A percentile compares a stretch with the other conserved stretches of the same genome.
Evolutionary conservation across 1,140 invertebrate species (phyloP).

Genomic region (Bactericera cockerelli): DNA sequence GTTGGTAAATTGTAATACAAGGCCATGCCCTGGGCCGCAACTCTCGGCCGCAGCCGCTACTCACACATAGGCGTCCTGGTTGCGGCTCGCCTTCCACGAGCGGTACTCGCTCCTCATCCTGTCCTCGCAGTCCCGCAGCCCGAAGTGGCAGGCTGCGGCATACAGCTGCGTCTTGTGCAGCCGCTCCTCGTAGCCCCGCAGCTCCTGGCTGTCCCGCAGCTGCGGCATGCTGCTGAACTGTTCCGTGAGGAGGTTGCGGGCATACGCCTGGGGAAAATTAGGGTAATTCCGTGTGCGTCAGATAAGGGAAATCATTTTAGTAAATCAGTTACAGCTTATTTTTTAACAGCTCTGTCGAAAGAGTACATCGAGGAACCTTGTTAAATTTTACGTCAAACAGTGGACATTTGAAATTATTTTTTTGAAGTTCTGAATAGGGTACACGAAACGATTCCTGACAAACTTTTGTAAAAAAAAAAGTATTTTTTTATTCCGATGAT

Average conservation of each 20-base stretch:
- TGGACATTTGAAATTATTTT: no score
- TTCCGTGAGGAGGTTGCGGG: neutral
- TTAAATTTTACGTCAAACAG: no score
- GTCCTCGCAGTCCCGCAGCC: neutral
- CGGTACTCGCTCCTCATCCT: neutral
- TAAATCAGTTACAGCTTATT: neutral
- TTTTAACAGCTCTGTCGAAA: neutral
- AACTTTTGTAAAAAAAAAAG: no score
- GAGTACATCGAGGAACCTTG: no score
- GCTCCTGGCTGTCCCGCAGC: neutral
- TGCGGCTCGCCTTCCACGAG: neutral
- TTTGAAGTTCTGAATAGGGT: no score
- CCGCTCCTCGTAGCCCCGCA: neutral
- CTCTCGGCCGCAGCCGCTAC: no score
- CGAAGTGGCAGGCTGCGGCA: neutral
- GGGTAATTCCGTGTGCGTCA: no score
- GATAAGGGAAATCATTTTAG: no score
- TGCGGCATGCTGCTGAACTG: neutral
- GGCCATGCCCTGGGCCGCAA: no score
- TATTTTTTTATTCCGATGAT: no score
- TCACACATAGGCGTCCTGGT: neutral
- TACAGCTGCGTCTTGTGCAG: neutral
- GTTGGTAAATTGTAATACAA: no score
- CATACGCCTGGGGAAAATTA: neutral
- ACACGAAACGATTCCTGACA: no score